These are phyloP conservation scores for Graptemys geographica DNA, from an alignment of 2,797 vertebrate species.

Conservation along the genomic window DNA sequence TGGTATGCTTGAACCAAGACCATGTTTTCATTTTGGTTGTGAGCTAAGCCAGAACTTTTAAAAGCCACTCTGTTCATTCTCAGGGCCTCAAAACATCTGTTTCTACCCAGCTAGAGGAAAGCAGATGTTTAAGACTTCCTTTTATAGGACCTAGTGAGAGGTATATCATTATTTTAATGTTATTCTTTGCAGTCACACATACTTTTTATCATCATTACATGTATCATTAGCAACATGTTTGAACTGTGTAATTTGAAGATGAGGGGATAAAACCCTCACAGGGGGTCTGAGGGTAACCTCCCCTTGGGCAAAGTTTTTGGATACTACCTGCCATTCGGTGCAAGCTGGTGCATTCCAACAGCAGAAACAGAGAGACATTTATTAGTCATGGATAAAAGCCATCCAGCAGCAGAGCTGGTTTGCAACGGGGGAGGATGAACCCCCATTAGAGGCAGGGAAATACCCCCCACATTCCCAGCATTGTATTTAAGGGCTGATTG, in stretches of 20 bases:
- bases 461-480: not conserved
- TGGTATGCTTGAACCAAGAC: not conserved
- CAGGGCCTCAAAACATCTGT: conserved; percentile 71
- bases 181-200: conserved; percentile 49
- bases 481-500: not conserved
- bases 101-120: conserved; percentile 6
- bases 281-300: conserved; percentile 26
- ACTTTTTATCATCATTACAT: conserved; percentile 43
- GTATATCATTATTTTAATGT: conserved; percentile 59
- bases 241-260: conserved; percentile 29
- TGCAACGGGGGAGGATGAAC: not conserved
- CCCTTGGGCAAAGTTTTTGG: conserved; percentile 39
- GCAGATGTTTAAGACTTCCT: conserved; percentile 54
- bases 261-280: conserved; percentile 46
- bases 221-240: conserved; percentile 19
- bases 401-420: not conserved
- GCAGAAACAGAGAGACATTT: conserved; percentile 3
- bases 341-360: not conserved
- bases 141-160: conserved; percentile 61
- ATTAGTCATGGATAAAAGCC: conserved; percentile 1
- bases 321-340: not conserved
- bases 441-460: not conserved
- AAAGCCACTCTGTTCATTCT: conserved; percentile 63
- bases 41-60: not conserved
- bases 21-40: conserved; percentile 58